Conservation (phyloP, 2,797 vertebrate species). For the Neosalanx taihuensis region DNA sequence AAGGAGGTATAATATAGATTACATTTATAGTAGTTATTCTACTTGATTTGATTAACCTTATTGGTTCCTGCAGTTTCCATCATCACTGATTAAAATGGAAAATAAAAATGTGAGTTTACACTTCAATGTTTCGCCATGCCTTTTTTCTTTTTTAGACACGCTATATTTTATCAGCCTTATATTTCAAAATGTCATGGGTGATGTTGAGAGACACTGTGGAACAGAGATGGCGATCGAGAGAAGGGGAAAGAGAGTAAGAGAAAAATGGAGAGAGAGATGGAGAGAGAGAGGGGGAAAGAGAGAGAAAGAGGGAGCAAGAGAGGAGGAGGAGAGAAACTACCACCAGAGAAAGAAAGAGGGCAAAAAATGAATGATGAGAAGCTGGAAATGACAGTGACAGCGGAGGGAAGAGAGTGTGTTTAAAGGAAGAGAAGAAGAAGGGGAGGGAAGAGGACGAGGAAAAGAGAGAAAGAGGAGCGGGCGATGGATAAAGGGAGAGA, state of each 20-base stretch:
- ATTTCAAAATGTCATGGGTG: neutral
- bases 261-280: too few relatives aligned
- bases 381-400: slow-evolving; percentile 48
- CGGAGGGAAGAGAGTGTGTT: slow-evolving; percentile 47
- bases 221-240: too few relatives aligned
- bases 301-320: neutral
- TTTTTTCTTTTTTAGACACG: neutral
- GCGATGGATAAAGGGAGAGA: neutral
- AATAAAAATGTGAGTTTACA: neutral
- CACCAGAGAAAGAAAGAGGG: neutral
- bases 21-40: slow-evolving; percentile 45
- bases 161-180: neutral
- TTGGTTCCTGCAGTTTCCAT: too few relatives aligned
- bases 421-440: slow-evolving; percentile 41
- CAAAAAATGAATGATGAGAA: slow-evolving; percentile 24
- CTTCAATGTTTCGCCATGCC: neutral
- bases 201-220: too few relatives aligned
- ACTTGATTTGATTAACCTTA: too few relatives aligned
- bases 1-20: slow-evolving; percentile 57
- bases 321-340: neutral
- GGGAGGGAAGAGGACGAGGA: slow-evolving; percentile 26
- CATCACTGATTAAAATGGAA: slow-evolving; percentile 24
- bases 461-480: neutral
- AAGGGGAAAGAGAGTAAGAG: too few relatives aligned
- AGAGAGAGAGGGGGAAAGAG: too few relatives aligned